Base-by-base conservation (phyloP, 2,888 invertebrate species). In the Ptilodon capucinus region DNA sequence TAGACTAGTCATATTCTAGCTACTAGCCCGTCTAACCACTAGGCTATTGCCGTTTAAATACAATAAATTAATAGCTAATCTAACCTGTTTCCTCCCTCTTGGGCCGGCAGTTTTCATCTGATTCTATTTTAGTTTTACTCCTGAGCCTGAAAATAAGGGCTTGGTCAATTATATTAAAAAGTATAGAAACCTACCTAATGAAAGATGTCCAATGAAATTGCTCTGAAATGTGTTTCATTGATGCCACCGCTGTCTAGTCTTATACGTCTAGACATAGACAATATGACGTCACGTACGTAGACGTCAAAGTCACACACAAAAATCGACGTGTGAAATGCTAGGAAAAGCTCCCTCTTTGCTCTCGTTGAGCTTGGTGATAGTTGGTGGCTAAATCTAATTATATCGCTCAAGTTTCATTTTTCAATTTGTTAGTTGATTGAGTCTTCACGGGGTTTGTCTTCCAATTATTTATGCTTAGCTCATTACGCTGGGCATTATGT, bases 61-160 rank as follows among this genome's bases (percentile, higher is more conserved):
- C 13, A 14, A 13, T 28, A 36, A 16, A 49, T 41, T 7, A 28
- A 38, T 42, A 14, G 35, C 46, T 42, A 43, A 43, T 23, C 84
- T 79, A 48, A 89, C 88, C 89, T 28, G 74, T 72, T 60, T 84
- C 84, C n/a, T 74, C 73, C 16, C 68, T 68, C 57, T 85, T 85
- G 23, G 69, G 74, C 19, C 77, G 74, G 52, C 73, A 76, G 46
- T 84, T 85, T 51, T 84, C 85, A 43, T 86, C 85, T 0, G 80
- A 47, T 36, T 84, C 81, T 54, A 76, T 60, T 74, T 88, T 88
- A 1, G 71, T 53, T 76, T 86, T 88, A 58, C 67, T 82, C 71
- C 81, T 88, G 54, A 84, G 68, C 54, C 88, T 89, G 86, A 17
- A 72, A 84, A 64, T 58, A 23, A 23, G 23, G 5, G 23, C 23